Conservation (phyloP, 2,113 vertebrate species). For the Labeo rohita region DNA sequence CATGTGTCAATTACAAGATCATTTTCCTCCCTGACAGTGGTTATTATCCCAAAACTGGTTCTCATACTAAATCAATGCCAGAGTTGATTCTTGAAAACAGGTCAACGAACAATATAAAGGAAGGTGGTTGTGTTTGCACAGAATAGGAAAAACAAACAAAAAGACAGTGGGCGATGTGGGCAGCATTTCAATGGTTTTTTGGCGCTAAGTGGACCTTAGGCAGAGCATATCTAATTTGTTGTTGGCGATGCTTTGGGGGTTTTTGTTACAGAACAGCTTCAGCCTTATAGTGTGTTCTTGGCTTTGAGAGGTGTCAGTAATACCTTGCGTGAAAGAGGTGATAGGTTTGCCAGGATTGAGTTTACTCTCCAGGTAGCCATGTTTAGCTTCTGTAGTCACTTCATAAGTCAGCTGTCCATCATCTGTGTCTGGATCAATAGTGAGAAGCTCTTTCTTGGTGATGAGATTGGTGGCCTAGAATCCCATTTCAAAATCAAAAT, state of each 20-base stretch:
- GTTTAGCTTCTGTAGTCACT: conserved; percentile 79
- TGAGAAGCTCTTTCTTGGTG: conserved; percentile 94
- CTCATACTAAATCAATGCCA: not conserved
- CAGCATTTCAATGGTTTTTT: not conserved
- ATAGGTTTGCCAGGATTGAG: conserved; percentile 77
- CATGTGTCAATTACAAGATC: not conserved
- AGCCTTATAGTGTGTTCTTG: not conserved
- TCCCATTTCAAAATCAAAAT: not conserved
- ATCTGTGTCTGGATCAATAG: conserved; percentile 89
- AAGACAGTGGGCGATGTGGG: not conserved
- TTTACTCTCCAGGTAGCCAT: conserved; percentile 89
- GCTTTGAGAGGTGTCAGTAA: not conserved
- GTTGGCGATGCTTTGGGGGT: not conserved
- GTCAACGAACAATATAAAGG: not conserved
- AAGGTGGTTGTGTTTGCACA: not conserved
- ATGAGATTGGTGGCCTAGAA: conserved; percentile 91
- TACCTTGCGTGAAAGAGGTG: conserved; percentile 90
- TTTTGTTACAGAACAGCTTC: not conserved
- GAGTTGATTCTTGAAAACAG: not conserved
- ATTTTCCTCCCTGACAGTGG: not conserved
- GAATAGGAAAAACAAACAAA: not conserved
- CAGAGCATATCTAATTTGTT: not conserved
- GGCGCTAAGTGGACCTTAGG: not conserved
- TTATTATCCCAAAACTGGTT: not conserved
- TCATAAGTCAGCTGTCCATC: conserved; percentile 89